A percentile compares a stretch with the other conserved stretches of the same genome.
Evolutionary conservation across 2,113 vertebrate genomes (phyloP).

Genomic region (Scytalopus superciliaris): DNA sequence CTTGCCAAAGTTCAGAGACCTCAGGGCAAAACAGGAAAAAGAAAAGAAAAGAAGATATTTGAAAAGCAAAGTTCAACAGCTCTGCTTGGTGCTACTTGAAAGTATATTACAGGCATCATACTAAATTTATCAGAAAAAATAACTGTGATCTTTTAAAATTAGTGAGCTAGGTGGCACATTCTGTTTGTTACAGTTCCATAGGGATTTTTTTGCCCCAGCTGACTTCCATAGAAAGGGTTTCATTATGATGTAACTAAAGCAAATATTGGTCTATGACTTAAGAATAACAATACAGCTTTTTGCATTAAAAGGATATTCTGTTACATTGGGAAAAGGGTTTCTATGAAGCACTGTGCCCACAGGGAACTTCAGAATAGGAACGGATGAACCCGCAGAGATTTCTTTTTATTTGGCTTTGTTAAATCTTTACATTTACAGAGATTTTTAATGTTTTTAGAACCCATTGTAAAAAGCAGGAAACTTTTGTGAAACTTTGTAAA

Average conservation of each 20-base stretch:
- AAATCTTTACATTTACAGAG: slow-evolving; percentile 13
- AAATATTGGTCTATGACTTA: slow-evolving; percentile 47
- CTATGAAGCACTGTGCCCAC: slow-evolving; percentile 7
- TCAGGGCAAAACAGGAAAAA: slow-evolving; percentile 18
- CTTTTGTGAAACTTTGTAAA: slow-evolving; percentile 34
- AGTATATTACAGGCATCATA: background rate
- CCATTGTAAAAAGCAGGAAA: slow-evolving; percentile 4
- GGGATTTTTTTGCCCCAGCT: background rate
- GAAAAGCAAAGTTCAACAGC: slow-evolving; percentile 27
- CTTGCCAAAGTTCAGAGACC: slow-evolving; percentile 36
- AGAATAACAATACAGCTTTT: slow-evolving; percentile 44
- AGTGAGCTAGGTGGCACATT: background rate
- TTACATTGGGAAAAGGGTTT: slow-evolving; percentile 45
- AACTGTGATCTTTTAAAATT: background rate
- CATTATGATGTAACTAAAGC: slow-evolving; percentile 43
- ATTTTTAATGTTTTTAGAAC: slow-evolving; percentile 19
- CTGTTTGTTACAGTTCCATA: slow-evolving; percentile 16
- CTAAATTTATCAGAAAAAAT: slow-evolving; percentile 15
- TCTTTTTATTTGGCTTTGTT: slow-evolving; percentile 20
- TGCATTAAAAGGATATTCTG: background rate
- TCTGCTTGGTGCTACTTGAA: slow-evolving; percentile 54
- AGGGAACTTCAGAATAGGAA: slow-evolving; percentile 5
- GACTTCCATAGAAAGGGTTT: slow-evolving; percentile 1
- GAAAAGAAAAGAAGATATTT: background rate
- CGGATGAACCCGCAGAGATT: background rate